phyloP scores from a whole-genome alignment of 2,888 invertebrate genomes.

The Lepidocyrtinus sp. region DNA sequence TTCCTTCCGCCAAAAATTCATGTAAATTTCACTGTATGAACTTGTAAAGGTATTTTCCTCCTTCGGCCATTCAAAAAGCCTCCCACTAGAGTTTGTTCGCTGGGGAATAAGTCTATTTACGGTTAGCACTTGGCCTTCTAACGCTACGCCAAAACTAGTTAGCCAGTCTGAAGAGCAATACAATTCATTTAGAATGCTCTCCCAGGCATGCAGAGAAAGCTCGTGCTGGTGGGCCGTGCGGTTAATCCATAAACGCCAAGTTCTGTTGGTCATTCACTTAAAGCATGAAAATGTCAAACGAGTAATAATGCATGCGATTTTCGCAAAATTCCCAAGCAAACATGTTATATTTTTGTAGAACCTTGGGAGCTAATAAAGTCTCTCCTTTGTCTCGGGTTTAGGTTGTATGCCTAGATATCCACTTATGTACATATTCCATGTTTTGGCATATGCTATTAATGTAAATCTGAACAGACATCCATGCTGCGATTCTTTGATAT shows the following conservation, averaged over 20 bases:
- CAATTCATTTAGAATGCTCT: not conserved
- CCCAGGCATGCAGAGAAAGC: no score
- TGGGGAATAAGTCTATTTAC: not conserved
- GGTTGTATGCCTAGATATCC: no score
- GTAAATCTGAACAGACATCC: no score
- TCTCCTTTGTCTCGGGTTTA: no score
- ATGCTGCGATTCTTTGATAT: no score
- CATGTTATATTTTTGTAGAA: not conserved
- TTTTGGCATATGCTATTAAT: no score
- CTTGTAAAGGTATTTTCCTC: slow-evolving; percentile 5
- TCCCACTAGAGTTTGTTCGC: not conserved
- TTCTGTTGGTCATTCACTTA: slow-evolving; percentile 4
- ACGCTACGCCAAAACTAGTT: not conserved
- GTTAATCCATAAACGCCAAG: not conserved
- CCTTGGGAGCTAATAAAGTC: not conserved
- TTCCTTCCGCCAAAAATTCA: not conserved
- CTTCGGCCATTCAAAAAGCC: not conserved
- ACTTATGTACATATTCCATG: no score
- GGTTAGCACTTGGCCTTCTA: slow-evolving; percentile 1
- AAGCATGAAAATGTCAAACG: slow-evolving; percentile 3
- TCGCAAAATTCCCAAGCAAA: not conserved
- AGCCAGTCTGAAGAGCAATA: no score
- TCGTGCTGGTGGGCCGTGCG: slow-evolving; percentile 1
- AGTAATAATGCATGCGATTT: slow-evolving; percentile 9
- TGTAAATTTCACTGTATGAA: not conserved